Evolutionary conservation across 2,797 vertebrate species (phyloP).

Genomic region (Epinephelus coioides): DNA sequence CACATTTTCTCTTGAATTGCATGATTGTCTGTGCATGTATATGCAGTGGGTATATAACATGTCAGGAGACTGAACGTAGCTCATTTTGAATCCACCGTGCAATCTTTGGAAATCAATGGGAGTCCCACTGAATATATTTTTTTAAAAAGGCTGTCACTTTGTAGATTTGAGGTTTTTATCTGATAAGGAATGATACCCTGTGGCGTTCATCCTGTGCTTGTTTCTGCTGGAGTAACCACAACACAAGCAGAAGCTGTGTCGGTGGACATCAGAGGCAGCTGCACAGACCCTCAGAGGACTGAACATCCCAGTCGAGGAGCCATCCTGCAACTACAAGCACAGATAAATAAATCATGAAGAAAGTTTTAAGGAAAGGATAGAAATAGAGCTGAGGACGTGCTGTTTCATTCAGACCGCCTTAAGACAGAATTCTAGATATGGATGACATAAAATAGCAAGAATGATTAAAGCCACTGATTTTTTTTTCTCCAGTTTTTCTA

Average conservation of each 20-base stretch:
- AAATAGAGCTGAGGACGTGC: conserved; percentile 51
- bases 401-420: conserved; percentile 55
- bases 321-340: conserved; percentile 48
- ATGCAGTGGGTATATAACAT: background rate
- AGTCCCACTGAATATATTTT: conserved; percentile 14
- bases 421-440: conserved; percentile 48
- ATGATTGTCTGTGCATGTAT: background rate
- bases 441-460: conserved; percentile 39
- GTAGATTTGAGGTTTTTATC: conserved; percentile 37
- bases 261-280: conserved; percentile 60
- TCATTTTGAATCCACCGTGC: conserved; percentile 21
- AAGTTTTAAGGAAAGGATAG: conserved; percentile 63
- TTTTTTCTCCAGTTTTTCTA: background rate
- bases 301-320: conserved; percentile 54
- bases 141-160: conserved; percentile 42
- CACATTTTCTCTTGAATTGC: conserved; percentile 1
- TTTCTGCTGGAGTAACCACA: conserved; percentile 47
- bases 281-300: conserved; percentile 53
- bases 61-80: background rate
- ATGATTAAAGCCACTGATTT: conserved; percentile 43
- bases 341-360: conserved; percentile 81
- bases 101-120: background rate
- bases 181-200: conserved; percentile 39
- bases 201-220: conserved; percentile 29
- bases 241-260: conserved; percentile 46